These are phyloP conservation scores for Melitaea cinxia DNA, from an alignment of 1,140 invertebrate species.

Conservation along the genomic window DNA sequence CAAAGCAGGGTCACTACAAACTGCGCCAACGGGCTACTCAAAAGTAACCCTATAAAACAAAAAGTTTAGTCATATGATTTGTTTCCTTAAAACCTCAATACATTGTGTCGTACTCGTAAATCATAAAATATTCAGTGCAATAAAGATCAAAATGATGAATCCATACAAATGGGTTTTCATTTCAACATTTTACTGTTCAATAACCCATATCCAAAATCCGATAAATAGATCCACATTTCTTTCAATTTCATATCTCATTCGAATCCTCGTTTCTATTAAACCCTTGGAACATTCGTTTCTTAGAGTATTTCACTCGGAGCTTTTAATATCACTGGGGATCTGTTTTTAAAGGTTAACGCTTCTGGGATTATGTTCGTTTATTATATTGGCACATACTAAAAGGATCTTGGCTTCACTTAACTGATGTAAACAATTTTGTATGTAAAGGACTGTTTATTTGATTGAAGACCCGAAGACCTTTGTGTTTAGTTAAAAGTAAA, in stretches of 20 bases:
- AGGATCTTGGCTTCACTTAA: background rate
- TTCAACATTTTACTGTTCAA: slow-evolving; percentile 4
- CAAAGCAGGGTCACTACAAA: no score
- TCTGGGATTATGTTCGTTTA: background rate
- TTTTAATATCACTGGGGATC: background rate
- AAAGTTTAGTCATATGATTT: no score
- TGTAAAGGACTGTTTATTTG: background rate
- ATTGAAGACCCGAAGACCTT: no score
- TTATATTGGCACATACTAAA: background rate
- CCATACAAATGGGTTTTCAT: background rate
- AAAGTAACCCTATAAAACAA: no score
- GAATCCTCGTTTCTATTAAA: background rate
- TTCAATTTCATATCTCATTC: slow-evolving; percentile 4
- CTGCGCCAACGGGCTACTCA: no score
- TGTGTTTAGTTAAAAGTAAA: no score
- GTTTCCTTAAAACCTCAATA: no score
- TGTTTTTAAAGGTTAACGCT: background rate
- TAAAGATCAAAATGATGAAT: background rate
- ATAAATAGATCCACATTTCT: background rate
- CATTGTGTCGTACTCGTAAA: background rate
- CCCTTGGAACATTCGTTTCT: slow-evolving; percentile 2
- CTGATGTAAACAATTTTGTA: background rate
- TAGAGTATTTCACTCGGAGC: background rate
- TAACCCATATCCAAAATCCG: background rate
- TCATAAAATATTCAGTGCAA: background rate